These are phyloP conservation scores for Hoplostethus mediterraneus DNA, from an alignment of 2,797 vertebrate genomes.

Conservation along the genomic window DNA sequence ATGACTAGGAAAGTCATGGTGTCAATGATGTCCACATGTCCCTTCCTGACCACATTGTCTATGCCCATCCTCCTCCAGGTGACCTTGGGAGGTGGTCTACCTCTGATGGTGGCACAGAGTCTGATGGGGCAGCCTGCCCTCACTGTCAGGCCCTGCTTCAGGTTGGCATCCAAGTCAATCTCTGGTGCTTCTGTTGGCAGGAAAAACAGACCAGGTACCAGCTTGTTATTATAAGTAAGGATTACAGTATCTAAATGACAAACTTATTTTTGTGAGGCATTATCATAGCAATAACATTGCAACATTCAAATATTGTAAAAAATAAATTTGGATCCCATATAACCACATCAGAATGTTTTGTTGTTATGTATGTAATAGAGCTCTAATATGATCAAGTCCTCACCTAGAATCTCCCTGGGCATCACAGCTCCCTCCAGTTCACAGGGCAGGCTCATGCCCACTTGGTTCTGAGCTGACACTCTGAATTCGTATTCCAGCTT, in stretches of 20 bases:
- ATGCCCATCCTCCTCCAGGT: conserved; percentile 96
- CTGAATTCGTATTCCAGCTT: conserved; percentile 94
- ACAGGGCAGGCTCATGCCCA: conserved; percentile 95
- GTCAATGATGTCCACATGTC: conserved; percentile 96
- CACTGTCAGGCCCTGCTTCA: conserved; percentile 93
- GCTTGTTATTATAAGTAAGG: not conserved
- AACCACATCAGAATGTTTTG: not conserved
- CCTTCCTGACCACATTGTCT: conserved; percentile 96
- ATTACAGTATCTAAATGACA: not conserved
- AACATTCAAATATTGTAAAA: no score
- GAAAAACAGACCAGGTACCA: conserved; percentile 24
- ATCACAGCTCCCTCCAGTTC: conserved; percentile 91
- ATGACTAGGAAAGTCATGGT: conserved; percentile 99
- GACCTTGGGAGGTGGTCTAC: conserved; percentile 93
- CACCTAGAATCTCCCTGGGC: conserved; percentile 96
- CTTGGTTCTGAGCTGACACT: conserved; percentile 97
- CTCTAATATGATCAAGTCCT: conserved; percentile 46
- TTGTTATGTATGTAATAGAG: not conserved
- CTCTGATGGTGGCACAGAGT: conserved; percentile 94
- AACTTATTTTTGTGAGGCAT: not conserved
- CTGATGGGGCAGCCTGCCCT: conserved; percentile 98
- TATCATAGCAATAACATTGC: not conserved
- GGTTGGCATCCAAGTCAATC: conserved; percentile 93
- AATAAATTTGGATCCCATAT: not conserved
- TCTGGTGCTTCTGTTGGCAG: conserved; percentile 92